Conservation (phyloP, 1,140 invertebrate species). For the Neodiprion pinetum region DNA sequence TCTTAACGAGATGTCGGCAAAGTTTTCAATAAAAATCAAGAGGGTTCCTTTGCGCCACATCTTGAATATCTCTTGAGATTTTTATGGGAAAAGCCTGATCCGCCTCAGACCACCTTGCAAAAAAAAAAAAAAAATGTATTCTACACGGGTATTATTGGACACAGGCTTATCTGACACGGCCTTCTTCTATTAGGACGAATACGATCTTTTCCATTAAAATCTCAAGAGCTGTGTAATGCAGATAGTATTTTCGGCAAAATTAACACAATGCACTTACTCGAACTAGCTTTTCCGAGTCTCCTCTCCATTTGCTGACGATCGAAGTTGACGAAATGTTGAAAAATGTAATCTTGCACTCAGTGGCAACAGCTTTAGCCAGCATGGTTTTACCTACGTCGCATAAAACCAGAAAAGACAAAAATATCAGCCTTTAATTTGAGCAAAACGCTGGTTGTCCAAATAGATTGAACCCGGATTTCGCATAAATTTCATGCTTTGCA, state of each 20-base stretch:
- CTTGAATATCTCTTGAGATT: too few species aligned
- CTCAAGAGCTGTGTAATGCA: background rate
- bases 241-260: constrained; percentile 8
- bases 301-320: constrained; percentile 92
- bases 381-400: constrained; percentile 79
- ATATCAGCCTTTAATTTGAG: background rate
- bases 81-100: too few species aligned
- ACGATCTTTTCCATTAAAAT: background rate
- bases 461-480: too few species aligned
- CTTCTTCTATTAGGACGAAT: too few species aligned
- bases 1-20: too few species aligned
- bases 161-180: too few species aligned
- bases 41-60: too few species aligned
- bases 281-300: constrained; percentile 93
- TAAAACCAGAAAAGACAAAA: background rate
- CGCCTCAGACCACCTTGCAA: too few species aligned
- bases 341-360: constrained; percentile 85
- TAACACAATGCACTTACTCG: constrained; percentile 65
- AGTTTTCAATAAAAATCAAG: too few species aligned
- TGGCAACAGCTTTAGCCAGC: constrained; percentile 86
- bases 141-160: too few species aligned
- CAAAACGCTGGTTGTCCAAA: background rate
- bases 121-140: too few species aligned
- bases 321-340: constrained; percentile 91
- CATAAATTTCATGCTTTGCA: background rate